Evolutionary conservation across 2,888 invertebrate species (phyloP), one percentile per base, ranked within the genome.

Genomic region (Diadegma fenestrale): DNA sequence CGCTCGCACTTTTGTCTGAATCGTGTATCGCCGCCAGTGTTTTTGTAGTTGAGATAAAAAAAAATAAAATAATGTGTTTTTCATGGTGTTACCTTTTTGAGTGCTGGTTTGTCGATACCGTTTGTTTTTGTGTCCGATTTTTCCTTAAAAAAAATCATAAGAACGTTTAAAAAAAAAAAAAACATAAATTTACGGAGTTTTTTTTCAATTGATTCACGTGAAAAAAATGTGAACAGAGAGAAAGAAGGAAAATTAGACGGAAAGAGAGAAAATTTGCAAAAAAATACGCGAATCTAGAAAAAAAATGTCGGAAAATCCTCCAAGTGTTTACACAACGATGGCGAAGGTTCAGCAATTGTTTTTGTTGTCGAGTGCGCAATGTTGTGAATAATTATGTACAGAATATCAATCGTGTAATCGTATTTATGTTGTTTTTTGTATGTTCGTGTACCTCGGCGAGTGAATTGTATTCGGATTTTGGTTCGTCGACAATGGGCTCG

Each of bases 91-190:
- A 93, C 94, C 93, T 93, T 92, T 84, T 90, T 87, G 22, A 88
- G 33, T 76, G 86, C 88, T 88, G 92, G 91, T 91, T 92, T 92
- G 90, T 91, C 91, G 90, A 93, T 92, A 92, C 94, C 94, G 77
- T 94, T 94, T 84, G 90, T 89, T 91, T 93, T 91, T 68, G 91
- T 89, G 85, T 93, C 92, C 84, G 89, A 90, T 88, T 89, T 91
- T 61, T 91, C 92, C 89, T 92, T 90, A 90, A 93, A 92, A 75
- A 91, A 91, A 90, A 89, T 69, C 17, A 48, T 48, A 4, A 30
- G 12, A n/a, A 30, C 84, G 86, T 86, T 87, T 87, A 89, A 89
- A 89, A 88, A 88, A 88, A 73, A 89, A 81, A 41, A 61, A 71
- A 48, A n/a, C 22, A 41, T 43, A n/a, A 1, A 22, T 33, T 8